These are phyloP conservation scores for Neodon shergylaensis DNA, from an alignment of 2,113 vertebrate genomes.

Conservation along the genomic window DNA sequence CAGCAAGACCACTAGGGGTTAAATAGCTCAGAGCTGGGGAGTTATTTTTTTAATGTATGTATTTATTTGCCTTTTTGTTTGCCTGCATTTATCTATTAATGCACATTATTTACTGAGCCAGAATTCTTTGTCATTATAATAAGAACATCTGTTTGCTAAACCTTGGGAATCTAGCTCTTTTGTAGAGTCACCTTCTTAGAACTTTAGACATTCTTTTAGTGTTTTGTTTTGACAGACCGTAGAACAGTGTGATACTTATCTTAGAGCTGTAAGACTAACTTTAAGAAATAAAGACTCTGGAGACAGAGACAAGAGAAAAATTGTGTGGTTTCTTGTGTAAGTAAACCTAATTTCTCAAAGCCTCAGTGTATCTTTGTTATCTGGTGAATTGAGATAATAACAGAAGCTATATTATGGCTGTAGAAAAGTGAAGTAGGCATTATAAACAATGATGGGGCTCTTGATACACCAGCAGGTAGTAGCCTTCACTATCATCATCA, in stretches of 20 bases:
- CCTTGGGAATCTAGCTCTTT: neutral
- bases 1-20: neutral
- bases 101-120: neutral
- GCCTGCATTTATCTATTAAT: neutral
- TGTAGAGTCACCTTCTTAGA: neutral
- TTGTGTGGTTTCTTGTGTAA: neutral
- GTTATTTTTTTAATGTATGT: neutral
- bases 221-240: neutral
- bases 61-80: slow-evolving; percentile 12
- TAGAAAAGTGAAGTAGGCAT: neutral
- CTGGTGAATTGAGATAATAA: neutral
- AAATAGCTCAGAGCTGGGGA: neutral
- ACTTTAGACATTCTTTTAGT: neutral
- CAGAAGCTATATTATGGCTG: neutral
- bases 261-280: neutral
- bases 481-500: too few relatives aligned
- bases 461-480: neutral
- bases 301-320: neutral
- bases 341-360: neutral
- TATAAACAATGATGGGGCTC: too few relatives aligned
- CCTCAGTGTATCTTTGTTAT: neutral
- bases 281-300: neutral
- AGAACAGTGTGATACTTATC: neutral
- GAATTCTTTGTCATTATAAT: neutral
- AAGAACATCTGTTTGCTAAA: neutral